phyloP scores from a whole-genome alignment of 2,113 vertebrate species.

The Lagopus muta region DNA sequence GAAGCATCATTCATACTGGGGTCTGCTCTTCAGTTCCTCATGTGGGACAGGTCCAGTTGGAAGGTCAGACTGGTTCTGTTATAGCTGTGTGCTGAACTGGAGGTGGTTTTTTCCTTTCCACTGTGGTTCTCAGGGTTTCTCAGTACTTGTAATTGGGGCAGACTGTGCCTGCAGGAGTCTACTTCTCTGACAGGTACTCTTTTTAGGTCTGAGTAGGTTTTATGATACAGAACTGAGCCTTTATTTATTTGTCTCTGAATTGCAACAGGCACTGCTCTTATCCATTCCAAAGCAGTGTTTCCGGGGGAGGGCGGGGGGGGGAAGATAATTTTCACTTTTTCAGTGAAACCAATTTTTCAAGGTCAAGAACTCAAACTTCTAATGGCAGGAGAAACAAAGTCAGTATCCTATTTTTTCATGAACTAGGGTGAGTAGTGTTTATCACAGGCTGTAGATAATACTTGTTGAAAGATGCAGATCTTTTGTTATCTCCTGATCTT shows the following conservation, averaged over 20 bases:
- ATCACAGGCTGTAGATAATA: neutral
- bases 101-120: neutral
- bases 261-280: neutral
- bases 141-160: neutral
- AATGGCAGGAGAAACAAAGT: neutral
- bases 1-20: accelerated
- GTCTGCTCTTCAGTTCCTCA: neutral
- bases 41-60: neutral
- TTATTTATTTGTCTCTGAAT: neutral
- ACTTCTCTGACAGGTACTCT: neutral
- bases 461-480: neutral
- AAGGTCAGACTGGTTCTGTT: neutral
- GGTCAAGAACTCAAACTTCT: neutral
- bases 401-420: neutral
- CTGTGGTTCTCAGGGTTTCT: neutral
- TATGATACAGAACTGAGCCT: neutral
- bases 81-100: neutral
- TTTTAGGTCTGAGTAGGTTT: neutral
- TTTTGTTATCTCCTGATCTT: neutral
- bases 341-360: neutral
- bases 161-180: neutral
- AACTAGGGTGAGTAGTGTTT: neutral
- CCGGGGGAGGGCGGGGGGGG: neutral
- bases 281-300: neutral
- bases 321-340: neutral